Evolutionary conservation across 92 coral and sea anemone genomes (phyloP).

Genomic region (Actinernus sp.): DNA sequence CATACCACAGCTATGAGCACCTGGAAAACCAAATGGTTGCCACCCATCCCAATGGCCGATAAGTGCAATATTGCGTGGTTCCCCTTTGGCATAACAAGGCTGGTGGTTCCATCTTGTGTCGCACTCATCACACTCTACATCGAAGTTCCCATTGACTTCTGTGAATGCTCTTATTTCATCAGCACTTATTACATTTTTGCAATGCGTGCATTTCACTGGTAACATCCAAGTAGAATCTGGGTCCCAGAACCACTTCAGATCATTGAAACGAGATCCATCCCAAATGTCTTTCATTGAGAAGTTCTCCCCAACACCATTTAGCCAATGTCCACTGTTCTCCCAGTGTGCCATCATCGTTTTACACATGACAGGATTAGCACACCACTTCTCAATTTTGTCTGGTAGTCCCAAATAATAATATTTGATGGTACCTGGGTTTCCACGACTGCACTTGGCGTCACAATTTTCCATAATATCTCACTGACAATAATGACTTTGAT

Average conservation of each 20-base stretch:
- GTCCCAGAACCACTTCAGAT: slow-evolving; percentile 57
- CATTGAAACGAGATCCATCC: slow-evolving; percentile 59
- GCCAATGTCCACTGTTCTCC: slow-evolving; percentile 56
- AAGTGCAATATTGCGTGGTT: slow-evolving; percentile 53
- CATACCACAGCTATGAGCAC: slow-evolving; percentile 53
- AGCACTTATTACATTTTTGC: slow-evolving; percentile 26
- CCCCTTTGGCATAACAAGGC: slow-evolving; percentile 35
- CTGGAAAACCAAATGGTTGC: slow-evolving; percentile 72
- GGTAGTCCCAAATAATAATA: slow-evolving; percentile 57
- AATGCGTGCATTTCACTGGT: slow-evolving; percentile 44
- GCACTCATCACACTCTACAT: slow-evolving; percentile 42
- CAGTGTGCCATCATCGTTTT: slow-evolving; percentile 54
- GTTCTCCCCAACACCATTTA: slow-evolving; percentile 18
- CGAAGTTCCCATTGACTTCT: slow-evolving; percentile 22
- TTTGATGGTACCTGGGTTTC: slow-evolving; percentile 30
- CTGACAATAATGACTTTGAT: slow-evolving; percentile 10
- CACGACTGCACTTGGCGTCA: slow-evolving; percentile 32
- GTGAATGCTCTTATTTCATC: slow-evolving; percentile 24
- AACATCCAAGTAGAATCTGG: slow-evolving; percentile 46
- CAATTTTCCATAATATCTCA: slow-evolving; percentile 51
- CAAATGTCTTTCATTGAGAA: slow-evolving; percentile 53
- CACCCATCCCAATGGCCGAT: slow-evolving; percentile 74
- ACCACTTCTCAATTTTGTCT: slow-evolving; percentile 48
- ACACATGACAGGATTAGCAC: slow-evolving; percentile 34
- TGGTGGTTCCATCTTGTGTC: slow-evolving; percentile 10